phyloP scores from a whole-genome alignment of 1,140 invertebrate genomes.

The Aphaenogaster floridana region DNA sequence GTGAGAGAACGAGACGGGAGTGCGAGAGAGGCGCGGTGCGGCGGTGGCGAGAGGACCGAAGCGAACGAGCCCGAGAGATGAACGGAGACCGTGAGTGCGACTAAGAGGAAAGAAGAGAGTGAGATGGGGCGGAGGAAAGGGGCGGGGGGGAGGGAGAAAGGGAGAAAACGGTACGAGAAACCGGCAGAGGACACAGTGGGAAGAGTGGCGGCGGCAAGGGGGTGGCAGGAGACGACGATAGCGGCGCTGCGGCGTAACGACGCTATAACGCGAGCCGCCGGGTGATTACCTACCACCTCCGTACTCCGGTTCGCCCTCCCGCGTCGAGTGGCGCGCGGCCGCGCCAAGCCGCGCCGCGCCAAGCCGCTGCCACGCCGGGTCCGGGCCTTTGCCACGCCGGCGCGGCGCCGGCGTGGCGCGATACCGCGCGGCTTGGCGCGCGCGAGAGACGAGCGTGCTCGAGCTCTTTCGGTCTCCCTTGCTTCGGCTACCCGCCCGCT shows the following conservation, averaged over 20 bases:
- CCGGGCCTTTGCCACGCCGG: background rate
- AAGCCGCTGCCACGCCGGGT: slow-evolving; percentile 28
- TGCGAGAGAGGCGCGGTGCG: slow-evolving; percentile 10
- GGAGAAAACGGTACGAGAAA: slow-evolving; percentile 66
- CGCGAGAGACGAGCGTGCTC: slow-evolving; percentile 4
- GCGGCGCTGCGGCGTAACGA: slow-evolving; percentile 83
- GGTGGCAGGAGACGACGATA: slow-evolving; percentile 75
- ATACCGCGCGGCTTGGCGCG: background rate
- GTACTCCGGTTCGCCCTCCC: slow-evolving; percentile 70
- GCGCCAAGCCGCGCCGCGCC: slow-evolving; percentile 45
- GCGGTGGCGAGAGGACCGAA: slow-evolving; percentile 62
- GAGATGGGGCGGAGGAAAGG: slow-evolving; percentile 54
- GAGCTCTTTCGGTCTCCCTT: slow-evolving; percentile 46
- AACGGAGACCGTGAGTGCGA: slow-evolving; percentile 70
- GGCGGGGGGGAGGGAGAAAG: slow-evolving; percentile 43
- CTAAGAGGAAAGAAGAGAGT: slow-evolving; percentile 43
- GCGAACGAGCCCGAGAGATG: slow-evolving; percentile 65
- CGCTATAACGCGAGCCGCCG: slow-evolving; percentile 84
- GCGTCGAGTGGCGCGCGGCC: slow-evolving; percentile 66
- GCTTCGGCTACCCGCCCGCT: slow-evolving; percentile 47
- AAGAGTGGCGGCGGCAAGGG: slow-evolving; percentile 67
- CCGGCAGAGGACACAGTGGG: slow-evolving; percentile 59
- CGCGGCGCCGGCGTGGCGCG: slow-evolving; percentile 3
- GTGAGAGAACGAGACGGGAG: slow-evolving; percentile 60
- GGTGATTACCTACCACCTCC: slow-evolving; percentile 84